Base-by-base conservation (phyloP, 2,888 invertebrate species). In the Antitype chi region DNA sequence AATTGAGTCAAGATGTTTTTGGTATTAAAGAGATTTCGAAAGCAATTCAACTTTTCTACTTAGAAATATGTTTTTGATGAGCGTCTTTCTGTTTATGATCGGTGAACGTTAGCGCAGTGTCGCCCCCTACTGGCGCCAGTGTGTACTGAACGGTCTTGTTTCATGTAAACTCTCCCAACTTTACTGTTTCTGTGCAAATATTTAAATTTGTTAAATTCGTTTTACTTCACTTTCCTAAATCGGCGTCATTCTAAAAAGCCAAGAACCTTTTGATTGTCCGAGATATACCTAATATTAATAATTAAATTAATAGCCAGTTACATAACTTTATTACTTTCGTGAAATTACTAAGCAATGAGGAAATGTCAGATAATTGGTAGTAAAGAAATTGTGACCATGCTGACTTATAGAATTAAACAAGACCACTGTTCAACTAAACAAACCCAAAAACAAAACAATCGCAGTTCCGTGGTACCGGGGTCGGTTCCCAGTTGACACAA, bases 41-140 rank as follows among this genome's bases (percentile, higher is more conserved):
- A 90, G 90, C 90, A 91, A 91, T 91, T 89, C 87, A 90, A 91
- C 89, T 91, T 91, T 90, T 81, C 85, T 86, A 88, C 90, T 90
- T 86, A 89, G 87, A 87, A 89, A 88, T 90, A 89, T 88, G 89
- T 87, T 90, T 89, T 87, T 80, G 89, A 89, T 89, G 88, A 83
- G 85, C 77, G 81, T 74, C 85, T 81, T 84, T 82, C 78, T 86
- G 86, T 85, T 72, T 82, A 83, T 88, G 85, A 90, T 87, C 85
- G 87, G 85, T 28, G 20, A 59, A 20, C 59, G 59, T 59, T 20
- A 20, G 28, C 28, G 5, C 20, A 20, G 28, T 28, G 59, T 9
- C 28, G 20, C 59, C 17, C 17, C 17, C 28, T 28, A 17, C 8
- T 28, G 59, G 28, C 59, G 17, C 43, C 25, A 11, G 13, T 7